A percentile compares a stretch with the other conserved stretches of the same genome.
Conservation (phyloP, 1,140 invertebrate species). For the Euglossa dilemma region DNA sequence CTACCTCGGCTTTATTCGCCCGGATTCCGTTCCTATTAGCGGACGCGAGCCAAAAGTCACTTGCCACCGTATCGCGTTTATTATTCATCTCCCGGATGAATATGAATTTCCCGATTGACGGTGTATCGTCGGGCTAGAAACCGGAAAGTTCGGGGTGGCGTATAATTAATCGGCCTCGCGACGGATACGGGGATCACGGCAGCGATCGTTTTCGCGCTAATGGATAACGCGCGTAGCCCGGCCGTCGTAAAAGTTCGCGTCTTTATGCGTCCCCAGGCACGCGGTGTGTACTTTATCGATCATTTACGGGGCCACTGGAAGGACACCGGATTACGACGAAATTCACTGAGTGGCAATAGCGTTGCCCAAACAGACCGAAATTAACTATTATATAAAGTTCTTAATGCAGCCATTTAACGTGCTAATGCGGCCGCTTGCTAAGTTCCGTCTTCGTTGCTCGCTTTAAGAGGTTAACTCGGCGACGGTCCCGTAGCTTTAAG, state of each 20-base stretch:
- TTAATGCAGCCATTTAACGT: conserved; percentile 52
- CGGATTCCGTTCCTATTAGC: not conserved
- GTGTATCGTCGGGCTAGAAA: not conserved
- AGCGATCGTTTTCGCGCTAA: not conserved
- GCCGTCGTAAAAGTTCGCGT: conserved; percentile 24
- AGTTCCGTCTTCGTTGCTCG: conserved; percentile 28
- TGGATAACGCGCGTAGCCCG: not conserved
- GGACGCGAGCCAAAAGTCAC: not conserved
- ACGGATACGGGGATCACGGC: not conserved
- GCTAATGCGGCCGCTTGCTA: conserved; percentile 27
- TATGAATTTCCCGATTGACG: conserved; percentile 35
- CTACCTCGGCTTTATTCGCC: not conserved
- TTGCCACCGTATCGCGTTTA: not conserved
- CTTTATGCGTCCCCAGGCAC: not conserved
- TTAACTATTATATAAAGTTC: conserved; percentile 43
- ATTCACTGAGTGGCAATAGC: conserved; percentile 46
- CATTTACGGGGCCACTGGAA: conserved; percentile 9
- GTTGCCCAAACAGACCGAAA: conserved; percentile 19
- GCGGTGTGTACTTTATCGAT: conserved; percentile 39
- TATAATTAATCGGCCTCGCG: not conserved
- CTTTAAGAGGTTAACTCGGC: conserved; percentile 27
- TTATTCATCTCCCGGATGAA: conserved; percentile 16
- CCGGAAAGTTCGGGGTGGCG: not conserved
- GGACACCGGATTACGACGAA: conserved; percentile 25
- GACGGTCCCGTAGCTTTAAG: conserved; percentile 17